phyloP scores from a whole-genome alignment of 2,888 invertebrate species.

The Thymelicus lineola region DNA sequence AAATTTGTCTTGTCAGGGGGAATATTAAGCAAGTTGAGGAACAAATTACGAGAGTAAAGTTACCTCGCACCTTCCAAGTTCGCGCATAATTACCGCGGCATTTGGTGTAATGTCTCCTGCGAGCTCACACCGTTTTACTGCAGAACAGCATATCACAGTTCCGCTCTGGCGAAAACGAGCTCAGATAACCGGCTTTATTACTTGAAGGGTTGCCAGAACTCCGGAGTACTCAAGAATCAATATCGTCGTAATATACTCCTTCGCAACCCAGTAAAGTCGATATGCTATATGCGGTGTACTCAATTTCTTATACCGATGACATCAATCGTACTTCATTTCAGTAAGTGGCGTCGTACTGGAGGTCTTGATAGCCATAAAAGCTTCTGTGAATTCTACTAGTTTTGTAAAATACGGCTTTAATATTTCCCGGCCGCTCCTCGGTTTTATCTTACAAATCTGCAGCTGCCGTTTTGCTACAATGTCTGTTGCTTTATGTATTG shows the following conservation, averaged over 20 bases:
- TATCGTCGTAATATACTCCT: constrained; percentile 52
- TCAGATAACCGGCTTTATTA: constrained; percentile 74
- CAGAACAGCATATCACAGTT: constrained; percentile 64
- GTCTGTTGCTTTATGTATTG: constrained; percentile 70
- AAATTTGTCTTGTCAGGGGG: constrained; percentile 81
- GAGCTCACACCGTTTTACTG: constrained; percentile 63
- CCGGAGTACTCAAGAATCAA: constrained; percentile 58
- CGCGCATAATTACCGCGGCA: constrained; percentile 68
- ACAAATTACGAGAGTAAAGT: constrained; percentile 80
- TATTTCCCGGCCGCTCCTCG: constrained; percentile 57
- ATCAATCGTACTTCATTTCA: constrained; percentile 51
- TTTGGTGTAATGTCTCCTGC: constrained; percentile 62
- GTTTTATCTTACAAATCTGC: constrained; percentile 65
- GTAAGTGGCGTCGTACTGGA: constrained; percentile 65
- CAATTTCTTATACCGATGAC: constrained; percentile 41
- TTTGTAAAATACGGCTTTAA: constrained; percentile 70
- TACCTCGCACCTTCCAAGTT: constrained; percentile 62
- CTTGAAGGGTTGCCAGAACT: constrained; percentile 71
- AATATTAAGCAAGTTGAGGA: constrained; percentile 78
- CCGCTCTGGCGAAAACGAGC: constrained; percentile 72
- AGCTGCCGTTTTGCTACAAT: constrained; percentile 60
- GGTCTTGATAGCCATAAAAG: constrained; percentile 60
- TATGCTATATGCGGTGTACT: constrained; percentile 14
- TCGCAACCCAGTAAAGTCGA: constrained; percentile 9
- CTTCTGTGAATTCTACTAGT: constrained; percentile 59